These are phyloP conservation scores for Hippocampus kuda DNA, from an alignment of 2,797 vertebrate genomes.

Conservation along the genomic window DNA sequence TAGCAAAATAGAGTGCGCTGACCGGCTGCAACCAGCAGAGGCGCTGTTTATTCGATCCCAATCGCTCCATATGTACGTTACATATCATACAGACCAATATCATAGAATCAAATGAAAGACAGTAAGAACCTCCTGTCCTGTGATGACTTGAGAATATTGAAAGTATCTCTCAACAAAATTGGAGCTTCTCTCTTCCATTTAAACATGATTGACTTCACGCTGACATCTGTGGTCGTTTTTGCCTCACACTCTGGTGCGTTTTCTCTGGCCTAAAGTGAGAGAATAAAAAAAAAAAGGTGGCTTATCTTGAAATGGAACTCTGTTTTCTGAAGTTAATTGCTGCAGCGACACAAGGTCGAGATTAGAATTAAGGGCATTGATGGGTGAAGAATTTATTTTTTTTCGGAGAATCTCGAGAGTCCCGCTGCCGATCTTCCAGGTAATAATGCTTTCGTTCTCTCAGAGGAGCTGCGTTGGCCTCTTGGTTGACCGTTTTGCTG, in stretches of 20 bases:
- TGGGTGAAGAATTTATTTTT: conserved; percentile 1
- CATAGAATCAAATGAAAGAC: too few species aligned
- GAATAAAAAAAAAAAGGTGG: not conserved
- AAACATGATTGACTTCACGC: not conserved
- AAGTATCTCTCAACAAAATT: too few species aligned
- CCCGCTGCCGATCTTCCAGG: conserved; percentile 14
- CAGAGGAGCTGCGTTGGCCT: conserved; percentile 17
- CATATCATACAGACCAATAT: too few species aligned
- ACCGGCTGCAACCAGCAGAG: too few species aligned
- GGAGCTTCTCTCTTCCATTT: too few species aligned
- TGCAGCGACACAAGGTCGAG: not conserved
- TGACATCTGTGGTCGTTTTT: not conserved
- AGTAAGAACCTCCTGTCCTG: too few species aligned
- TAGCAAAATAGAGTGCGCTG: too few species aligned
- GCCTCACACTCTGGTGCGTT: not conserved
- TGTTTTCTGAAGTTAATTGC: conserved; percentile 11
- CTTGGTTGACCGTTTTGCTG: conserved; percentile 11
- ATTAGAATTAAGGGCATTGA: conserved; percentile 12
- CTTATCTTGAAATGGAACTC: not conserved
- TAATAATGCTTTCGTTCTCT: conserved; percentile 25
- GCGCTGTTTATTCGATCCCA: too few species aligned
- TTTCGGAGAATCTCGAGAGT: not conserved
- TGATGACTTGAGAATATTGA: too few species aligned
- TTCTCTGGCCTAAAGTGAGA: not conserved
- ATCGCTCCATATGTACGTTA: too few species aligned